Evolutionary conservation across 2,797 vertebrate genomes (phyloP).

Genomic region (Okamejei kenojei): DNA sequence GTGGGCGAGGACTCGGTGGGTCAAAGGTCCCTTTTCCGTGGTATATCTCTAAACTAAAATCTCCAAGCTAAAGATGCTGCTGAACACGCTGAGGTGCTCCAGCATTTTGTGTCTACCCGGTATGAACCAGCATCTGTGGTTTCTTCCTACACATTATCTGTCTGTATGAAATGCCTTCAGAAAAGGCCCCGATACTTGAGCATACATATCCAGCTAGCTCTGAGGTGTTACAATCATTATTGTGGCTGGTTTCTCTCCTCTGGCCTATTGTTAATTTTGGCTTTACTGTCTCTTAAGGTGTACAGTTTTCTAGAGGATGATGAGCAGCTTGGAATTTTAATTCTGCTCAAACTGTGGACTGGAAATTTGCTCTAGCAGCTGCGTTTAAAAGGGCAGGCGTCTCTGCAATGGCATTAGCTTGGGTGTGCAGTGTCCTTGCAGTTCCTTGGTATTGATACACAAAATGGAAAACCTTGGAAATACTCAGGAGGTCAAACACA

Average conservation of each 20-base stretch:
- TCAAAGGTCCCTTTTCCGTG: no score
- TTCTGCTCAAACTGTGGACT: not conserved
- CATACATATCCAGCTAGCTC: no score
- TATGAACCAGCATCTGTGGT: no score
- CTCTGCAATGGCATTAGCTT: not conserved
- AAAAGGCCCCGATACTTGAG: no score
- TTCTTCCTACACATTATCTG: no score
- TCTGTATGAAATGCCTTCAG: no score
- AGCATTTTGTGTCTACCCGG: no score
- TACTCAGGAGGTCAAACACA: not conserved
- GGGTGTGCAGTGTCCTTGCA: not conserved
- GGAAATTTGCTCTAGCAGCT: not conserved
- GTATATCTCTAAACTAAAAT: no score
- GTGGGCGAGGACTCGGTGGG: no score
- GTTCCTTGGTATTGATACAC: not conserved
- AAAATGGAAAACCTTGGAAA: not conserved
- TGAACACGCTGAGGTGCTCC: no score
- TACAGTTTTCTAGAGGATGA: not conserved
- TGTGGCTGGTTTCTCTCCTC: not conserved
- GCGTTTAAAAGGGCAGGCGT: not conserved
- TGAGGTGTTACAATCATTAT: not conserved
- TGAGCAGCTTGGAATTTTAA: not conserved
- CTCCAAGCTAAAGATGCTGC: no score
- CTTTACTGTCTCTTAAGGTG: not conserved
- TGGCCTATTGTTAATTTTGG: not conserved